phyloP scores from a whole-genome alignment of 2,888 invertebrate genomes.

The Trichacis sp. region DNA sequence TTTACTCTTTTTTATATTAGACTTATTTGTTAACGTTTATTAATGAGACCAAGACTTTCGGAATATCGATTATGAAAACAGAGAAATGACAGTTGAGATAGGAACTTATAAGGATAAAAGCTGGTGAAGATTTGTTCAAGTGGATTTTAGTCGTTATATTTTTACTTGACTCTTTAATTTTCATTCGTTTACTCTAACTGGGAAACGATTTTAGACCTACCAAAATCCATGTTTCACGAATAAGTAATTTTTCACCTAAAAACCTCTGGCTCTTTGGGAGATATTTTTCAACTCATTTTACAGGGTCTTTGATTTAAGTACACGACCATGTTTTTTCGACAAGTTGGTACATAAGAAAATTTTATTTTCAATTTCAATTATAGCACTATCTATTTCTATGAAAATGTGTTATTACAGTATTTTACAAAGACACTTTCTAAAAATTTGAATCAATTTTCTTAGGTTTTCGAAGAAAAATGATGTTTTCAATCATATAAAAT shows the following conservation, averaged over 20 bases:
- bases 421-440: not conserved
- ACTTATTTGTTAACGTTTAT: conserved; percentile 41
- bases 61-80: conserved; percentile 52
- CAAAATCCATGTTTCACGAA: not conserved
- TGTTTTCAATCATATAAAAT: not conserved
- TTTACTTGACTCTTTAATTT: conserved; percentile 10
- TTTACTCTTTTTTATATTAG: conserved; percentile 21
- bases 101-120: conserved; percentile 9
- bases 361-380: too few relatives aligned
- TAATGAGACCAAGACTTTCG: conserved; percentile 50
- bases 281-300: conserved; percentile 8
- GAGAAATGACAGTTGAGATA: conserved; percentile 17
- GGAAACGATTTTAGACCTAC: conserved; percentile 12
- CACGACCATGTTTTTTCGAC: conserved; percentile 8
- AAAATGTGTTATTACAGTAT: not conserved
- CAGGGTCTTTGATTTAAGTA: conserved; percentile 15
- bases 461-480: too few relatives aligned
- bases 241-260: not conserved
- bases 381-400: conserved; percentile 13
- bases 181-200: conserved; percentile 21
- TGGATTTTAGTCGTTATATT: conserved; percentile 24
- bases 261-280: too few relatives aligned
- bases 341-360: too few relatives aligned
- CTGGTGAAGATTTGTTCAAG: conserved; percentile 13
- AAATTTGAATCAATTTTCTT: too few relatives aligned